Evolutionary conservation across 2,888 invertebrate genomes (phyloP), one percentile per base, ranked within the genome.

Genomic region (Andrena marginata): DNA sequence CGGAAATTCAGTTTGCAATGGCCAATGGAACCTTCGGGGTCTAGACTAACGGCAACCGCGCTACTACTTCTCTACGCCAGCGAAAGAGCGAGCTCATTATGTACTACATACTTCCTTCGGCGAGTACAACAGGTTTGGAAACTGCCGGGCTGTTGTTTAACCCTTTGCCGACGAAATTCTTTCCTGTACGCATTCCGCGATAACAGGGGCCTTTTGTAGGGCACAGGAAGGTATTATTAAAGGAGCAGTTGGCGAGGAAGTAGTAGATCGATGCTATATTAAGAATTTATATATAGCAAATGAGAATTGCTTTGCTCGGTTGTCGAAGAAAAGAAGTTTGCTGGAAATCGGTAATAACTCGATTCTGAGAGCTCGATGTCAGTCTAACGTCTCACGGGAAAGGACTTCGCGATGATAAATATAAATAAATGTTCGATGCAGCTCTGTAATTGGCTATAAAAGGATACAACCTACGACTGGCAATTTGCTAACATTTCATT

Each of bases 1-100:
- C 89, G 93, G 92, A 92, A 93, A 93, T 91, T 91, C 90, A 92
- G 91, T 92, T 93, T 91, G 85, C 86, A 87, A 90, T 90, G 90
- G 92, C 90, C 91, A 91, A 89, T 88, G 90, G 86, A 89, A 88
- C 85, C 86, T 48, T 51, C n/a, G 70, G 23, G 23, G 42, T 76
- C 69, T 62, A 64, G 68, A 70, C 82, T 72, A 80, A 71, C 79
- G 70, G 56, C 51, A 31, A 68, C 65, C 79, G 48, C 67, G 35
- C 80, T 60, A 26, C 64, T 77, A 67, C 74, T 48, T 72, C 68
- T 49, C 26, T 49, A 7, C 59, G 64, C 42, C 60, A 62, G 76
- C 60, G 51, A 85, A 84, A 84, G 82, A 87, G 64, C 84, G 73
- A 80, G 78, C 82, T 87, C 85, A 77, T 87, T 87, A 84, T 68